Conservation (phyloP, 64 coral and sea anemone species). For the Porites australiensis region DNA sequence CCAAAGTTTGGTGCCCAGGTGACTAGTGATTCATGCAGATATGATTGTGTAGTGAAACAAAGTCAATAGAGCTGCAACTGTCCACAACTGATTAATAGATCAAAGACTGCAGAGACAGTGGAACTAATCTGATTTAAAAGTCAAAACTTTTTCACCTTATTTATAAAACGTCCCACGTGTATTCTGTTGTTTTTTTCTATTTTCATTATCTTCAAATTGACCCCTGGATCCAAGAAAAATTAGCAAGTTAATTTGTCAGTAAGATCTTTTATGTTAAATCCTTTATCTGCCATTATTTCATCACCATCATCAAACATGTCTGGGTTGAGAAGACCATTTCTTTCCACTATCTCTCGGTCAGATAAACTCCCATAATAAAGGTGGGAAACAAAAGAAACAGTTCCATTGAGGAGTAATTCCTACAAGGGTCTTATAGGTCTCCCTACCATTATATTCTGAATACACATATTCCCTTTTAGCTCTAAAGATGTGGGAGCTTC, state of each 20-base stretch:
- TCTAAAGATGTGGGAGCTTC: too few species aligned
- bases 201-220: slow-evolving; percentile 18
- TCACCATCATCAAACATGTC: too few species aligned
- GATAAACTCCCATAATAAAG: slow-evolving; percentile 3
- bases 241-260: not conserved
- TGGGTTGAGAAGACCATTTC: too few species aligned
- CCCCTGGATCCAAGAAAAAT: slow-evolving; percentile 18
- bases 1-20: too few species aligned
- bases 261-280: slow-evolving; percentile 17
- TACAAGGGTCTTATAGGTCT: not conserved
- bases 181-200: not conserved
- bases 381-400: slow-evolving; percentile 24
- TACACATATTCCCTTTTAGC: too few species aligned
- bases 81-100: not conserved
- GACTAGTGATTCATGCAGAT: too few species aligned
- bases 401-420: slow-evolving; percentile 25
- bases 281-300: slow-evolving; percentile 35
- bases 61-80: not conserved
- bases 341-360: too few species aligned
- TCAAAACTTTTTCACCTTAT: slow-evolving; percentile 23
- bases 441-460: too few species aligned
- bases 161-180: slow-evolving; percentile 13
- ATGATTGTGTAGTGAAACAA: too few species aligned
- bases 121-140: slow-evolving; percentile 7
- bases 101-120: slow-evolving; percentile 21